Evolutionary conservation across 2,113 vertebrate genomes (phyloP).

Genomic region (Nothoprocta perdicaria): DNA sequence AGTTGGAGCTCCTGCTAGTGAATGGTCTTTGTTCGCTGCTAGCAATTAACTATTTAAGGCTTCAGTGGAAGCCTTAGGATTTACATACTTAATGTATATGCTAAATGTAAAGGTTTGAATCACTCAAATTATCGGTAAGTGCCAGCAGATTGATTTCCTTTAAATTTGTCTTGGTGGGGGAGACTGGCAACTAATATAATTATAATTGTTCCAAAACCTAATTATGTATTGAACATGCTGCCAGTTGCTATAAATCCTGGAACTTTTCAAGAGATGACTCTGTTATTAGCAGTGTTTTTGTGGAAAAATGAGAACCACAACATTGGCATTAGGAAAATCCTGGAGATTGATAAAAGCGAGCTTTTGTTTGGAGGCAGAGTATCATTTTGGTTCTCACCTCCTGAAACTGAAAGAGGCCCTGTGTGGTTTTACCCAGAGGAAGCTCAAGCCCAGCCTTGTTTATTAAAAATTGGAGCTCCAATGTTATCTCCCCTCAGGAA

Average conservation of each 20-base stretch:
- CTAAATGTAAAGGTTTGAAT: neutral
- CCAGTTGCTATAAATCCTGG: slow-evolving; percentile 62
- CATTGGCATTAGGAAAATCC: slow-evolving; percentile 34
- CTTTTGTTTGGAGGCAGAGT: slow-evolving; percentile 45
- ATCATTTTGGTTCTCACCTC: slow-evolving; percentile 38
- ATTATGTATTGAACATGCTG: neutral
- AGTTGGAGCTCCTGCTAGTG: neutral
- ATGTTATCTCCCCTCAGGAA: slow-evolving; percentile 43
- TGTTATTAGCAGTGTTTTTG: slow-evolving; percentile 51
- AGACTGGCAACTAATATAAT: slow-evolving; percentile 17
- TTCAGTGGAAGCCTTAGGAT: neutral
- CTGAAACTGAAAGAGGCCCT: slow-evolving; percentile 47
- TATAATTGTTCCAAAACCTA: slow-evolving; percentile 51
- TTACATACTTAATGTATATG: neutral
- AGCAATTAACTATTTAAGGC: slow-evolving; percentile 28
- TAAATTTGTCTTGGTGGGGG: slow-evolving; percentile 29
- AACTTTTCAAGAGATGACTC: slow-evolving; percentile 45
- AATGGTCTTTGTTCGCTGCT: slow-evolving; percentile 24
- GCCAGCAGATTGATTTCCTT: slow-evolving; percentile 53
- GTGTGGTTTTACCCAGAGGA: slow-evolving; percentile 58
- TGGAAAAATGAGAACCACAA: slow-evolving; percentile 56
- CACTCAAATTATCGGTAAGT: neutral
- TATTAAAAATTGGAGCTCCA: neutral
- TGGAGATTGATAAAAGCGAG: slow-evolving; percentile 44
- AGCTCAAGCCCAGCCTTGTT: slow-evolving; percentile 52